A percentile compares a stretch with the other conserved stretches of the same genome.
phyloP scores from a whole-genome alignment of 1,140 invertebrate species.

The Chironomus striatipennis region DNA sequence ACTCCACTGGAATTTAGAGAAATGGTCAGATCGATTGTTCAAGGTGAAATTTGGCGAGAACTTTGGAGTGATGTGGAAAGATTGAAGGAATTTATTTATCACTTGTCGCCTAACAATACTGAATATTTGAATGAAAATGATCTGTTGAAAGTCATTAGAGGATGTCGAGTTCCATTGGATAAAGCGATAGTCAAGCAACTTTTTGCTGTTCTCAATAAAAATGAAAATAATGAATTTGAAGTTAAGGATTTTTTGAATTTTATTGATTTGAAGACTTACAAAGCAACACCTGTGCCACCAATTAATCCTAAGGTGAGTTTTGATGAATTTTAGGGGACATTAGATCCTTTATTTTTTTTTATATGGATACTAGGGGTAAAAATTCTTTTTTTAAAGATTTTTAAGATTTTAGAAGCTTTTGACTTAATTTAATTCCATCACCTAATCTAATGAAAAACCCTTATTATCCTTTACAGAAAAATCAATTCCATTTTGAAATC shows the following conservation, averaged over 20 bases:
- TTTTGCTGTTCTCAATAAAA: conserved; percentile 51
- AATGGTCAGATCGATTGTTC: conserved; percentile 49
- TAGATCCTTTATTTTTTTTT: too few relatives aligned
- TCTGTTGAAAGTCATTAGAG: conserved; percentile 52
- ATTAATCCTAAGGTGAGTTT: conserved; percentile 31
- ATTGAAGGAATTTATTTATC: conserved; percentile 52
- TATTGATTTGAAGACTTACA: conserved; percentile 33
- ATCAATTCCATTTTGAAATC: conserved; percentile 19
- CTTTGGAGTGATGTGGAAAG: conserved; percentile 60
- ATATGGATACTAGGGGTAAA: too few relatives aligned
- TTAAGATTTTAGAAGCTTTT: too few relatives aligned
- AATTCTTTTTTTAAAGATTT: too few relatives aligned
- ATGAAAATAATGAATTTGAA: conserved; percentile 50
- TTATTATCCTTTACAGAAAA: neutral
- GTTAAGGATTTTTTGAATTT: conserved; percentile 37
- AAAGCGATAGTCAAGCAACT: conserved; percentile 56
- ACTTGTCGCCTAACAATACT: conserved; percentile 48
- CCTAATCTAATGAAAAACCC: too few relatives aligned
- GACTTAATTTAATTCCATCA: too few relatives aligned
- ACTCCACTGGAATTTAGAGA: conserved; percentile 39
- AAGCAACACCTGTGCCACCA: conserved; percentile 35
- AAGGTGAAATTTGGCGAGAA: conserved; percentile 55
- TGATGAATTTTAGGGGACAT: too few relatives aligned
- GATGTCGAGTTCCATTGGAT: conserved; percentile 55
- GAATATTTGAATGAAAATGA: conserved; percentile 47